Percentiles rank a stretch among this genome's conserved stretches.
phyloP scores from a whole-genome alignment of 2,797 vertebrate species.

The Poecilia velifera region DNA sequence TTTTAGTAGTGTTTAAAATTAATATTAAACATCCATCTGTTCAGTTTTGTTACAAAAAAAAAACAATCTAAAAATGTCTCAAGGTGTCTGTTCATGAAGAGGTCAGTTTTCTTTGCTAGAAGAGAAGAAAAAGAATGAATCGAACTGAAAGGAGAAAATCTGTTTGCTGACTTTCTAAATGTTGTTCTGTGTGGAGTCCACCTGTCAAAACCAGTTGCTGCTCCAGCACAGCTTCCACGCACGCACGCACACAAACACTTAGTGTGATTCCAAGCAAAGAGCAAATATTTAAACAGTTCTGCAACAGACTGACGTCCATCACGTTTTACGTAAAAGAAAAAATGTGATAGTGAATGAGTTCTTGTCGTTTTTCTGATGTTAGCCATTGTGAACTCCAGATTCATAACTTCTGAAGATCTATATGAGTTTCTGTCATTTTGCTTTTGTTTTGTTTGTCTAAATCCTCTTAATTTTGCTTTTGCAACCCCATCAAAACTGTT shows the following conservation, averaged over 20 bases:
- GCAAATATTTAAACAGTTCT: constrained; percentile 31
- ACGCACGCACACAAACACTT: neutral
- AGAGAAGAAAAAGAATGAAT: neutral
- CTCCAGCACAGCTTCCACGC: constrained; percentile 7
- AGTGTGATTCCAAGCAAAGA: constrained; percentile 10
- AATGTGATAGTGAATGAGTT: neutral
- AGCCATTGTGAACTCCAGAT: neutral
- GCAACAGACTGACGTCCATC: neutral
- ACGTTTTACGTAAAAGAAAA: constrained; percentile 3
- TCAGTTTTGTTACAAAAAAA: neutral
- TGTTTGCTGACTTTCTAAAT: neutral
- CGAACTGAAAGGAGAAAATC: neutral
- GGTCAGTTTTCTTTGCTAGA: neutral
- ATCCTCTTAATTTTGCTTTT: neutral
- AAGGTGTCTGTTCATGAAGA: neutral
- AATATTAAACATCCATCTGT: neutral
- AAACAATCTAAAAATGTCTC: neutral
- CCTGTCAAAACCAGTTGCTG: constrained; percentile 16
- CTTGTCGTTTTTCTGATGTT: neutral
- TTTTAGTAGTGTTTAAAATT: neutral
- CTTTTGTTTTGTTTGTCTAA: neutral
- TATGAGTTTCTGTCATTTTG: neutral
- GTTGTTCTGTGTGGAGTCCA: neutral
- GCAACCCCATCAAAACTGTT: neutral
- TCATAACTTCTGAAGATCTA: neutral